Percentiles rank a stretch among this genome's conserved stretches.
These are phyloP conservation scores for Tursiops truncatus DNA, from an alignment of 2,113 vertebrate species.

Conservation along the genomic window DNA sequence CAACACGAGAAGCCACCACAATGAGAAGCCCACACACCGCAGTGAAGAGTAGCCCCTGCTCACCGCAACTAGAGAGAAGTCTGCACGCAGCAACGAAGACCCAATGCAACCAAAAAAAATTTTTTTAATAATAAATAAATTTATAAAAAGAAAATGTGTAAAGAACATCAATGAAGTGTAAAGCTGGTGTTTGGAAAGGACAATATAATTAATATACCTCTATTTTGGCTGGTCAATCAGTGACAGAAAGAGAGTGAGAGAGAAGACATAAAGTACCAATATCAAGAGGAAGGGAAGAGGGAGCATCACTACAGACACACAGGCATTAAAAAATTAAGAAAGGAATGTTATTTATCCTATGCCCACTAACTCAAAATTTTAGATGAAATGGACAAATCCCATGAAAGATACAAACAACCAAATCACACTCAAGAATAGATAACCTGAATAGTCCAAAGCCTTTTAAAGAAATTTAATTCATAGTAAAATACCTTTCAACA, in stretches of 20 bases:
- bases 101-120: no score
- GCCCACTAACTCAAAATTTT: background rate
- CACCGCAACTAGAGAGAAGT: no score
- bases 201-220: background rate
- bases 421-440: background rate
- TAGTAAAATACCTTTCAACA: background rate
- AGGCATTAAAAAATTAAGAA: background rate
- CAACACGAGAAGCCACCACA: no score
- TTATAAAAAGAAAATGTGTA: background rate
- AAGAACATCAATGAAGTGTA: background rate
- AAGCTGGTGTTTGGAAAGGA: background rate
- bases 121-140: no score
- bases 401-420: background rate
- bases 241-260: background rate
- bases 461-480: background rate
- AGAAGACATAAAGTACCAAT: background rate
- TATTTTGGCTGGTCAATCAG: background rate
- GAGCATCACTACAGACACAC: background rate
- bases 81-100: no score
- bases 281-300: background rate
- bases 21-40: no score
- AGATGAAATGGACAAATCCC: background rate
- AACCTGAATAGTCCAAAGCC: background rate
- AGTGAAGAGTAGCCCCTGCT: no score
- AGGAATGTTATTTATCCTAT: background rate